Percentiles rank a stretch among this genome's conserved stretches.
These are phyloP conservation scores for Vipera latastei DNA, from an alignment of 2,797 vertebrate species.

Conservation along the genomic window DNA sequence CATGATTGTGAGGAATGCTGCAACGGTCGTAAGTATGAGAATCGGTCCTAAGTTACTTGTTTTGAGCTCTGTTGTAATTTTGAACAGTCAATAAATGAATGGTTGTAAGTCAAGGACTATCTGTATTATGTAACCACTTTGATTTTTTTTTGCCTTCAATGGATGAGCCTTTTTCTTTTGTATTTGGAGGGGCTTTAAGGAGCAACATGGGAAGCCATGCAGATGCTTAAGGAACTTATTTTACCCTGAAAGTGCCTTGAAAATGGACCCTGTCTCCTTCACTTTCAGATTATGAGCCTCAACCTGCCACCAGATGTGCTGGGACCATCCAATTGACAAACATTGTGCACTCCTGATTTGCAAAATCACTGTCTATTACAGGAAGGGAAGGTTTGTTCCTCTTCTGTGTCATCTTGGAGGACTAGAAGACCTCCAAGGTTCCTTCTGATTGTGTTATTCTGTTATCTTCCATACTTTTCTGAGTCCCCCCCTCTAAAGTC, in stretches of 20 bases:
- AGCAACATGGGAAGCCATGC: background rate
- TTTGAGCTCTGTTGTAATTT: background rate
- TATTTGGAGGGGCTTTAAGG: background rate
- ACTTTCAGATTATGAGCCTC: background rate
- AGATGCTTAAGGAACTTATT: background rate
- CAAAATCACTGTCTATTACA: background rate
- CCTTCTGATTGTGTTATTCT: background rate
- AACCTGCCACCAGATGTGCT: background rate
- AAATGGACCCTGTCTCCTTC: background rate
- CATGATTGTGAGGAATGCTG: background rate
- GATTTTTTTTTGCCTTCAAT: background rate
- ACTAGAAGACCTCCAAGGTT: background rate
- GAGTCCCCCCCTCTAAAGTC: background rate
- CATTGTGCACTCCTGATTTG: background rate
- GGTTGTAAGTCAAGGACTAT: background rate
- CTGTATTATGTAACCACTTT: background rate
- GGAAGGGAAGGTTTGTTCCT: background rate
- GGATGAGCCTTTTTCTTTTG: background rate
- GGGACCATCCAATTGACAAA: background rate
- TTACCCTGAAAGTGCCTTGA: background rate
- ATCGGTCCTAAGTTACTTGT: background rate
- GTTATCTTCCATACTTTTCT: background rate
- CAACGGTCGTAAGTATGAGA: background rate
- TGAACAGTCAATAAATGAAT: background rate
- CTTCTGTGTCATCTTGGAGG: background rate